phyloP scores from a whole-genome alignment of 2,113 vertebrate species.

The Thunnus maccoyii region DNA sequence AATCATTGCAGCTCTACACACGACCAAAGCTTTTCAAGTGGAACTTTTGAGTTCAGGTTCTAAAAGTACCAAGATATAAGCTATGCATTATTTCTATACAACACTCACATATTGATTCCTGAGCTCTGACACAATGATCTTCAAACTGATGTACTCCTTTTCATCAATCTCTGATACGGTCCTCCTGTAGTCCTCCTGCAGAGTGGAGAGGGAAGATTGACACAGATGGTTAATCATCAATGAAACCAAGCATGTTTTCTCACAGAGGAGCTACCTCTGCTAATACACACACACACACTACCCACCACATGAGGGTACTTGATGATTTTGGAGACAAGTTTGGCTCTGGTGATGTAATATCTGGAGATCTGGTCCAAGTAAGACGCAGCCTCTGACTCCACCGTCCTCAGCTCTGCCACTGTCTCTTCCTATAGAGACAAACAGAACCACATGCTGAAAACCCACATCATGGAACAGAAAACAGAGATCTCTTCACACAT shows the following conservation, averaged over 20 bases:
- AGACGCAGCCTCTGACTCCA: constrained; percentile 93
- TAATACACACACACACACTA: constrained; percentile 37
- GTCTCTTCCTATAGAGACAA: constrained; percentile 88
- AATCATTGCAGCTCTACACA: too few relatives aligned
- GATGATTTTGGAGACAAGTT: constrained; percentile 95
- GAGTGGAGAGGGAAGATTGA: neutral
- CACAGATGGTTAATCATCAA: neutral
- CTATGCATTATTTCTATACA: too few relatives aligned
- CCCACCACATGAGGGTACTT: constrained; percentile 97
- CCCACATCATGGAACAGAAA: too few relatives aligned
- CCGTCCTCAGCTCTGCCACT: constrained; percentile 92
- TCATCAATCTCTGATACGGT: too few relatives aligned
- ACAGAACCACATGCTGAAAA: neutral
- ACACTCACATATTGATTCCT: too few relatives aligned
- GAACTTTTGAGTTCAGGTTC: too few relatives aligned
- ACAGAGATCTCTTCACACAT: too few relatives aligned
- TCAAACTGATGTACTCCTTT: too few relatives aligned
- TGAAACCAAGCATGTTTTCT: neutral
- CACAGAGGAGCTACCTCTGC: neutral
- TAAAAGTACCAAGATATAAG: too few relatives aligned
- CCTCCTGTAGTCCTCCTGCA: too few relatives aligned
- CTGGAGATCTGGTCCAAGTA: constrained; percentile 96
- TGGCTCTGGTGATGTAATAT: constrained; percentile 96
- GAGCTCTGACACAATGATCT: too few relatives aligned
- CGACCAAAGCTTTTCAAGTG: too few relatives aligned